Conservation (phyloP, 2,113 vertebrate genomes). For the Atlantisia rogersi region DNA sequence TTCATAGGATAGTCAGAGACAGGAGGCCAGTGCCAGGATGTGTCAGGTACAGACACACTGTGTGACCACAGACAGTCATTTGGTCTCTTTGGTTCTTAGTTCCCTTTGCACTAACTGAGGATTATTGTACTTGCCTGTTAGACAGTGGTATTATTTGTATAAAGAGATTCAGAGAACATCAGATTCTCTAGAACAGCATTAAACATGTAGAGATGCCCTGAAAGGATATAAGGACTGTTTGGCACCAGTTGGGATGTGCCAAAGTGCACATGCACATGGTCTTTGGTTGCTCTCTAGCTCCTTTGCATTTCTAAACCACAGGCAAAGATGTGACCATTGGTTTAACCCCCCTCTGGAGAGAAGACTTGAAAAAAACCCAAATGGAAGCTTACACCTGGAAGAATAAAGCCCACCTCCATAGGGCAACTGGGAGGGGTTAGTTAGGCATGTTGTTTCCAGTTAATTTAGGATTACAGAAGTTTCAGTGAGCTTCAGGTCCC, state of each 20-base stretch:
- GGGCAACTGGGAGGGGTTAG: not conserved
- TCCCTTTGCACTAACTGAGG: not conserved
- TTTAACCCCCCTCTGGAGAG: not conserved
- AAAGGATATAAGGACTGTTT: not conserved
- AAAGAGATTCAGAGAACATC: not conserved
- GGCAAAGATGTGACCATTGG: not conserved
- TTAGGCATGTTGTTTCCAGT: not conserved
- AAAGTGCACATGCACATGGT: not conserved
- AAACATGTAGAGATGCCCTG: not conserved
- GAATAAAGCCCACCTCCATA: not conserved
- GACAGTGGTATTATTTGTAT: not conserved
- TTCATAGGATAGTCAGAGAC: not conserved
- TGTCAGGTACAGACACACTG: not conserved
- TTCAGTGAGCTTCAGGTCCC: not conserved
- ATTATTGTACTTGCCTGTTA: not conserved
- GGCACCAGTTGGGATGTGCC: not conserved
- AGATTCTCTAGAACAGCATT: not conserved
- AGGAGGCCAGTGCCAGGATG: not conserved
- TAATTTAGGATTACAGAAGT: not conserved
- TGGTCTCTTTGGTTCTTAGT: not conserved
- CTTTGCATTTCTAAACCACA: not conserved
- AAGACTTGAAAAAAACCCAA: not conserved
- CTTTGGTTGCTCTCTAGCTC: not conserved
- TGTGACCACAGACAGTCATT: not conserved
- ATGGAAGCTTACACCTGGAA: not conserved